Base-by-base conservation (phyloP, 2,113 vertebrate genomes). In the Amazona guildingii region DNA sequence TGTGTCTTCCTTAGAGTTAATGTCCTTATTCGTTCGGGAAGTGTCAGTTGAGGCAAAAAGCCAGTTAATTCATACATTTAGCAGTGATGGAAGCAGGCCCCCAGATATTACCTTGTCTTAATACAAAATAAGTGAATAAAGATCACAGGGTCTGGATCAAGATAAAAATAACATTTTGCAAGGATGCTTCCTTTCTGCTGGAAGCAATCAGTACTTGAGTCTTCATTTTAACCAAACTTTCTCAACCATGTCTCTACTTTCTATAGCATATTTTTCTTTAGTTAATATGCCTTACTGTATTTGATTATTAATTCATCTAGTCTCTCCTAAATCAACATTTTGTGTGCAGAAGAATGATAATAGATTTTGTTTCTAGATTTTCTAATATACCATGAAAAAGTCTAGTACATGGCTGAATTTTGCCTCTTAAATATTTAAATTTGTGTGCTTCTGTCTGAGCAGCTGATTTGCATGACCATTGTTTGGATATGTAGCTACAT, bases 281-380 rank as follows among this genome's bases (percentile, higher is more conserved):
- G 63, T 98, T 98, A 97, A 97, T 95, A 97, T 97, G 91, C 94
- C 94, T 87, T 85, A 89, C 84, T 66, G 49, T 93, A 62, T 62
- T 93, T 97, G 64, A 48, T 93, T 96, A 95, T 97, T 98, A 97
- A 97, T 98, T 98, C 55, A 91, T 86, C 66, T 88, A 73, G 88
- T 87, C 62, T 90, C 74, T 92, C 51, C 63, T 97, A 96, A 98
- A 97, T 96, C 96, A 96, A 72, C 76, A 49, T 90, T 94, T 86
- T 95, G 29, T 85, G 43, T 95, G 78, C 83, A 73, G 83, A 93
- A 90, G 96, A 97, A 98, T 96, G 74, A 72, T 97, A 97, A 97
- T 97, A 72, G 25, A 81, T 80, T 95, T 94, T 97, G 49, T 73
- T 94, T 85, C 77, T 92, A 82, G 72, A 80, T 95, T 73, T 92